Conservation (phyloP, 2,888 invertebrate genomes). For the Portevinia maculata region DNA sequence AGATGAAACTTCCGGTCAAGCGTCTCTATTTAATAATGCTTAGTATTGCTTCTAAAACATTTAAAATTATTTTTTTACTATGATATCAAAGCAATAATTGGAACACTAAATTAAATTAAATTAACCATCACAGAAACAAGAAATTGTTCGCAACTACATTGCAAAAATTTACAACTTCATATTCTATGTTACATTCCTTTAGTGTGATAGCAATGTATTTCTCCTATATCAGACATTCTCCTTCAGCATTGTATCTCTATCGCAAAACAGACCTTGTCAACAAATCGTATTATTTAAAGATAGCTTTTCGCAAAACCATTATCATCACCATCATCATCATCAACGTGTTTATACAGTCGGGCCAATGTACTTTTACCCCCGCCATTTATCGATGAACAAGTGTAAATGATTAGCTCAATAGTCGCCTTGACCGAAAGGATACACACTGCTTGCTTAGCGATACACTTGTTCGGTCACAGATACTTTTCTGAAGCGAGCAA, state of each 20-base stretch:
- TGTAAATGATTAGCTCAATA: not conserved
- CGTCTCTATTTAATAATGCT: not conserved
- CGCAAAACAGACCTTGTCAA: constrained; percentile 18
- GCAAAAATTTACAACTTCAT: no score
- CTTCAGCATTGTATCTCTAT: not conserved
- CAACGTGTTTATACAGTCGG: not conserved
- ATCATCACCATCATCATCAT: constrained; percentile 11
- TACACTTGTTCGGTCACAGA: constrained; percentile 8
- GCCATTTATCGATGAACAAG: constrained; percentile 16
- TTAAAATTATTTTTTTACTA: no score
- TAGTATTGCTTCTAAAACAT: not conserved
- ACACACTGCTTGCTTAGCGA: constrained; percentile 6
- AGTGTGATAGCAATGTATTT: no score
- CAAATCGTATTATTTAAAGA: not conserved
- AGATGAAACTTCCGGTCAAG: not conserved
- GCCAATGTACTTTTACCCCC: constrained; percentile 44
- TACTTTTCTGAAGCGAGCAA: constrained; percentile 2
- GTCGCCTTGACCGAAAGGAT: constrained; percentile 57
- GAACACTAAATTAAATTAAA: no score
- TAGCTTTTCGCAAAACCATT: constrained; percentile 3
- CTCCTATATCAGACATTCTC: no score
- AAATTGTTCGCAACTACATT: no score
- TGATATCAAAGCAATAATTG: no score
- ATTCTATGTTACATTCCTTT: no score
- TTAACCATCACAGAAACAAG: no score